Conservation (phyloP, 2,888 invertebrate genomes). For the Cephus spinipes region DNA sequence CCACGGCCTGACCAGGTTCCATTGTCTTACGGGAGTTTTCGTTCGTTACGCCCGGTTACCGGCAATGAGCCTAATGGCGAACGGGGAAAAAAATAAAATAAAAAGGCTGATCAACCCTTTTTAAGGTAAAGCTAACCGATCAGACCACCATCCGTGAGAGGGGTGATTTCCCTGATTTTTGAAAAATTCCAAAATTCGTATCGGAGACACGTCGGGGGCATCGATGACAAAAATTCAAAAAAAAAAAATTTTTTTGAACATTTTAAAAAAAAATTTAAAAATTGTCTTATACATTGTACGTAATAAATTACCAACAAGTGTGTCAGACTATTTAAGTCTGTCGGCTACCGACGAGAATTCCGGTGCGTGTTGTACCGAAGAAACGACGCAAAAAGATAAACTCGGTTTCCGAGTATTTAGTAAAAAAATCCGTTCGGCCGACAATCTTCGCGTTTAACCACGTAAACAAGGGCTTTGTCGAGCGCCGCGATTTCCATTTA, state of each 20-base stretch:
- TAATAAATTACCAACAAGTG: not conserved
- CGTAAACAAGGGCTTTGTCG: constrained; percentile 61
- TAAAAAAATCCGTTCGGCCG: constrained; percentile 21
- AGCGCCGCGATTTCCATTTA: constrained; percentile 62
- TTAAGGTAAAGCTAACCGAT: not conserved
- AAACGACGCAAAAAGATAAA: not conserved
- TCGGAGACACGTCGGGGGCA: not conserved
- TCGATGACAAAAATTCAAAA: not conserved
- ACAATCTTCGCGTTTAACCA: constrained; percentile 55
- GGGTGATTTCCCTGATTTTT: not conserved
- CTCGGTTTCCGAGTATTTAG: constrained; percentile 15
- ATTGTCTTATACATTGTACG: not conserved
- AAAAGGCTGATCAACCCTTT: constrained; percentile 11
- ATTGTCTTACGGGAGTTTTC: constrained; percentile 24
- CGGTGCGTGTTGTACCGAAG: not conserved
- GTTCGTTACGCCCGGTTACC: constrained; percentile 38
- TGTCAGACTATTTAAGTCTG: not conserved
- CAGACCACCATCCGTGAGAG: not conserved
- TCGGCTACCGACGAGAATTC: not conserved
- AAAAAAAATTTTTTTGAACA: too few relatives aligned
- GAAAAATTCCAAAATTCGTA: not conserved
- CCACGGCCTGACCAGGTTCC: constrained; percentile 28
- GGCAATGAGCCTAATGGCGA: constrained; percentile 21
- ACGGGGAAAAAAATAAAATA: not conserved
- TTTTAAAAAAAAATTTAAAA: not conserved